Conservation (phyloP, 2,888 invertebrate species). For the Galeruca laticollis region DNA sequence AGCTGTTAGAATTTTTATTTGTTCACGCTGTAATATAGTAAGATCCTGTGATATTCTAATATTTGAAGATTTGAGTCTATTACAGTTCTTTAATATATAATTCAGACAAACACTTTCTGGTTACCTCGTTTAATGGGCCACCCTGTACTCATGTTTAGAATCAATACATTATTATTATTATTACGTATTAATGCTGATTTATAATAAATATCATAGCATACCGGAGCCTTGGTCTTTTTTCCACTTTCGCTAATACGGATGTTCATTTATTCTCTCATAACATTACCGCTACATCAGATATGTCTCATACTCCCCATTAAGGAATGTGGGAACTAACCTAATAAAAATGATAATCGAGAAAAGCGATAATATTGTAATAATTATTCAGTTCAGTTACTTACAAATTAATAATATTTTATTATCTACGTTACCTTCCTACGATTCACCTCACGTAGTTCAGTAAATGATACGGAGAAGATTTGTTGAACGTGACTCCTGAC, state of each 20-base stretch:
- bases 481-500: slow-evolving; percentile 30
- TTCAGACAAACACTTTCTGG: too few species aligned
- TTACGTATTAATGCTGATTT: too few species aligned
- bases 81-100: too few species aligned
- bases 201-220: not conserved
- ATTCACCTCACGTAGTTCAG: slow-evolving; percentile 26
- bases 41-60: too few species aligned
- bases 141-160: too few species aligned
- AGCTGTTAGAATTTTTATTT: too few species aligned
- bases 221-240: not conserved
- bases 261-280: not conserved
- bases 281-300: not conserved
- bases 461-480: slow-evolving; percentile 37
- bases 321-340: not conserved
- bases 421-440: slow-evolving; percentile 22
- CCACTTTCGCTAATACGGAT: not conserved
- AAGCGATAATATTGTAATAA: slow-evolving; percentile 30
- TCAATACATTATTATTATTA: too few species aligned
- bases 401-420: slow-evolving; percentile 35
- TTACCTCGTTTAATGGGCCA: too few species aligned
- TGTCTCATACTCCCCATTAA: slow-evolving; percentile 1
- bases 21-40: too few species aligned
- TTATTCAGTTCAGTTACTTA: slow-evolving; percentile 29
- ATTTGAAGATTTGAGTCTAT: too few species aligned
- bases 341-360: slow-evolving; percentile 8